Conservation (phyloP, 1,140 invertebrate species). For the Ceratitis capitata region DNA sequence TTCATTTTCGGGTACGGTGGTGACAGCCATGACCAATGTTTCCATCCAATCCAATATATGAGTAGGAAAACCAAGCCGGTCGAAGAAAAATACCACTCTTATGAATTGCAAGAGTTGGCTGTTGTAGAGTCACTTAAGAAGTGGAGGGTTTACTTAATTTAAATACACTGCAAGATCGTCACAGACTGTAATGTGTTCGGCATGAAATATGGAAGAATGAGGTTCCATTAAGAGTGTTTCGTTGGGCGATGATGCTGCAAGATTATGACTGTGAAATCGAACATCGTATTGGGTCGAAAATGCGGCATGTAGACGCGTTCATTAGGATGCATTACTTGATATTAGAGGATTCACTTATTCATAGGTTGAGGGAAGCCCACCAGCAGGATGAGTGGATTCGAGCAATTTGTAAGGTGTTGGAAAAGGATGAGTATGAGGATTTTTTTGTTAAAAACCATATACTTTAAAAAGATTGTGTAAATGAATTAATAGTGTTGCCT, state of each 20-base stretch:
- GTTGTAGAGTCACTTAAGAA: conserved; percentile 38
- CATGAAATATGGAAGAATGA: conserved; percentile 39
- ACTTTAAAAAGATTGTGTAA: conserved; percentile 21
- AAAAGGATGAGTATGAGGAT: conserved; percentile 1
- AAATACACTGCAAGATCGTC: conserved; percentile 39
- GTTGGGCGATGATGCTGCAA: conserved; percentile 51
- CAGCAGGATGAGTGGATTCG: conserved; percentile 36
- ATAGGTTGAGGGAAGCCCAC: conserved; percentile 37
- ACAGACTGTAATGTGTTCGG: conserved; percentile 43
- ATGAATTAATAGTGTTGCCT: background rate
- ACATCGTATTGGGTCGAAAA: conserved; percentile 47
- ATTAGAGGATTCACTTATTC: conserved; percentile 32
- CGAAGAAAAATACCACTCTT: conserved; percentile 51
- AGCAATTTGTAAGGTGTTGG: conserved; percentile 21
- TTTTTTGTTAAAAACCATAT: conserved; percentile 23
- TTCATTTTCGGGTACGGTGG: conserved; percentile 50
- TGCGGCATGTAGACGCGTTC: conserved; percentile 51
- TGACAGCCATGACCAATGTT: conserved; percentile 45
- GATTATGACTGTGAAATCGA: conserved; percentile 49
- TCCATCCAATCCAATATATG: conserved; percentile 42
- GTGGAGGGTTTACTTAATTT: conserved; percentile 39
- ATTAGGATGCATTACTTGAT: conserved; percentile 45
- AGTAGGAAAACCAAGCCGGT: conserved; percentile 43
- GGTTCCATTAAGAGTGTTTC: conserved; percentile 42
- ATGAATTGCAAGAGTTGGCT: conserved; percentile 49